Conservation (phyloP, 1,140 invertebrate genomes). For the Argopecten irradians region DNA sequence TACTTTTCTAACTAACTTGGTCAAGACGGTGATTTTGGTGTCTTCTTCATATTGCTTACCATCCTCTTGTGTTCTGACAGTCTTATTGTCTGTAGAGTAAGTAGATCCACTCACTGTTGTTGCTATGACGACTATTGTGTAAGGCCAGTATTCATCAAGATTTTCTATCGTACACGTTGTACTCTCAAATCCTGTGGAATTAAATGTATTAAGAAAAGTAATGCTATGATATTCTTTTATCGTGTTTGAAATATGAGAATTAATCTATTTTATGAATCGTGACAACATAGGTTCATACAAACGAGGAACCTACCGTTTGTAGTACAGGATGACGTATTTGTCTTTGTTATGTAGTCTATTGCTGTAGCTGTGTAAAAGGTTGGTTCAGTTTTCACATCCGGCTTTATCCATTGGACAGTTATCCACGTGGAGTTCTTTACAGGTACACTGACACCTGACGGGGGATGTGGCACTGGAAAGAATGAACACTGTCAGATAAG, state of each 20-base stretch:
- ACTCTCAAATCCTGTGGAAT: neutral
- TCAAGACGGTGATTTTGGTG: no score
- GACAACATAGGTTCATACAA: no score
- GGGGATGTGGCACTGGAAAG: neutral
- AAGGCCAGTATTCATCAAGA: neutral
- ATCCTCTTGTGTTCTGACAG: neutral
- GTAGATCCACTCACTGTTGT: neutral
- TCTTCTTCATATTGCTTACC: no score
- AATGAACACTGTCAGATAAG: no score
- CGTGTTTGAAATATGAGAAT: no score
- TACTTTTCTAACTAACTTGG: no score
- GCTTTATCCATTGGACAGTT: neutral
- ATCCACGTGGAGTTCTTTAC: neutral
- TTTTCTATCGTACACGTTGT: neutral
- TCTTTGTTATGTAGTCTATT: neutral
- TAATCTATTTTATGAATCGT: no score
- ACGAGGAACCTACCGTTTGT: neutral
- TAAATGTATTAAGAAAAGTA: neutral
- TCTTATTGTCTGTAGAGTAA: neutral
- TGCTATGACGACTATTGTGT: neutral
- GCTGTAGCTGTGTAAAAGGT: neutral
- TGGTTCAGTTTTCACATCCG: neutral
- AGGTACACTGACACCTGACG: neutral
- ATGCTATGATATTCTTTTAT: neutral
- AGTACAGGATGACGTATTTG: neutral